Conservation (phyloP, 2,797 vertebrate genomes). For the Sebastes vulpes region DNA sequence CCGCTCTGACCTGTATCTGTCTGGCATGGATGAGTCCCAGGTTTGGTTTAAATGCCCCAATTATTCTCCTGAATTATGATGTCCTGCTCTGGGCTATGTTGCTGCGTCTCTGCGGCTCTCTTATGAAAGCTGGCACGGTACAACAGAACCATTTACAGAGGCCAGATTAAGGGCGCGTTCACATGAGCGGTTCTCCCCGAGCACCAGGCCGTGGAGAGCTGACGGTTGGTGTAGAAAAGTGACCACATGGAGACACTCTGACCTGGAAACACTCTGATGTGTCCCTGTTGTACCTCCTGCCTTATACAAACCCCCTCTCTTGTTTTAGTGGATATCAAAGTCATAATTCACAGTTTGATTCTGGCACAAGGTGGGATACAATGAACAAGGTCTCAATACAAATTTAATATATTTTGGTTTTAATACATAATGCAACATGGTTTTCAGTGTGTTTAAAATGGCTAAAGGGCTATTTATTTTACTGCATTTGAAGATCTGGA, state of each 20-base stretch:
- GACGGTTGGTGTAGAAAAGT: slow-evolving; percentile 20
- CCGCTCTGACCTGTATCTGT: slow-evolving; percentile 82
- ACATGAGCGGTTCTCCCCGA: slow-evolving; percentile 40
- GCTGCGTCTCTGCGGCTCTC: slow-evolving; percentile 70
- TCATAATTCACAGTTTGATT: neutral
- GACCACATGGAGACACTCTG: slow-evolving; percentile 20
- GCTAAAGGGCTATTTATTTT: too few species aligned
- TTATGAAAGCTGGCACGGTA: slow-evolving; percentile 70
- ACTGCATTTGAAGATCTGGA: neutral
- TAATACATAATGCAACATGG: neutral
- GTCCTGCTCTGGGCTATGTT: slow-evolving; percentile 63
- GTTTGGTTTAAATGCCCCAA: slow-evolving; percentile 81
- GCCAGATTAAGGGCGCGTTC: slow-evolving; percentile 66
- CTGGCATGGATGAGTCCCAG: slow-evolving; percentile 80
- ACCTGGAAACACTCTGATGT: slow-evolving; percentile 19
- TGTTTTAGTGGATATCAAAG: neutral
- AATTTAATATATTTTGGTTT: neutral
- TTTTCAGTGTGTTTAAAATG: neutral
- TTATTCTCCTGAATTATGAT: slow-evolving; percentile 86
- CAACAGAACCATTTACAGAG: slow-evolving; percentile 70
- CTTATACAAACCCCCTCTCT: neutral
- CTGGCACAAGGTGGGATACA: neutral
- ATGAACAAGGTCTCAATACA: neutral
- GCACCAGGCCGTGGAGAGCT: slow-evolving; percentile 17
- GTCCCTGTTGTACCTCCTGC: neutral